Percentiles rank a stretch among this genome's conserved stretches.
Conservation (phyloP, 1,140 invertebrate genomes). For the Sitophilus oryzae region DNA sequence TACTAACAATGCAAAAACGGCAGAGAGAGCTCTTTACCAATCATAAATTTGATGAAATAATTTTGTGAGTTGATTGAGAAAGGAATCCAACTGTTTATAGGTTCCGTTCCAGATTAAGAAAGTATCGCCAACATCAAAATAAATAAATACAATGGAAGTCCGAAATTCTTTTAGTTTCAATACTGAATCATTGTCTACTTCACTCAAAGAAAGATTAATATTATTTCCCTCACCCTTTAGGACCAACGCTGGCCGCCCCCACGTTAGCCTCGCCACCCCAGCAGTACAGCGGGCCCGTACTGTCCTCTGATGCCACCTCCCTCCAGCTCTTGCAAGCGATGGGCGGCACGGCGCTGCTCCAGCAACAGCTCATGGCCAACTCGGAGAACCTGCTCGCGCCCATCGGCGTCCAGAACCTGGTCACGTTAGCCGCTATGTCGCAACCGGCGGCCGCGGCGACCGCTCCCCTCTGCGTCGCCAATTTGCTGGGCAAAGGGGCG, state of each 20-base stretch:
- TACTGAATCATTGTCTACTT: too few relatives aligned
- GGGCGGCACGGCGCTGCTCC: constrained; percentile 59
- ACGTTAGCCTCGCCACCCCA: constrained; percentile 44
- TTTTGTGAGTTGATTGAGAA: too few relatives aligned
- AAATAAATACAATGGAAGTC: too few relatives aligned
- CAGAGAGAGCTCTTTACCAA: too few relatives aligned
- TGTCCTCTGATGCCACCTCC: constrained; percentile 47
- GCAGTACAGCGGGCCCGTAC: constrained; percentile 32
- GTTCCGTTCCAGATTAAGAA: too few relatives aligned
- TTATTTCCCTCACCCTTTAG: too few relatives aligned
- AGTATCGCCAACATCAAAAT: too few relatives aligned
- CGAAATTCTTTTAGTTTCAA: too few relatives aligned
- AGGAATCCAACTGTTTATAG: too few relatives aligned
- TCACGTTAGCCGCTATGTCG: constrained; percentile 81
- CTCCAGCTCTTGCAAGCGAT: constrained; percentile 71
- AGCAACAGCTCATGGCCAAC: constrained; percentile 65
- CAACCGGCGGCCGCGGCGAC: constrained; percentile 60
- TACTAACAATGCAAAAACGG: too few relatives aligned
- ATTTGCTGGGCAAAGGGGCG: constrained; percentile 39
- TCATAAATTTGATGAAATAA: too few relatives aligned
- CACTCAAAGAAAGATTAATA: too few relatives aligned
- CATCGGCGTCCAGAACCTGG: constrained; percentile 85
- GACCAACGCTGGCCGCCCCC: constrained; percentile 54
- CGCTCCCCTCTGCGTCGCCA: constrained; percentile 46
- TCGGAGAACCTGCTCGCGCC: constrained; percentile 59